Evolutionary conservation across 2,113 vertebrate species (phyloP).

Genomic region (Cyrtonyx montezumae): DNA sequence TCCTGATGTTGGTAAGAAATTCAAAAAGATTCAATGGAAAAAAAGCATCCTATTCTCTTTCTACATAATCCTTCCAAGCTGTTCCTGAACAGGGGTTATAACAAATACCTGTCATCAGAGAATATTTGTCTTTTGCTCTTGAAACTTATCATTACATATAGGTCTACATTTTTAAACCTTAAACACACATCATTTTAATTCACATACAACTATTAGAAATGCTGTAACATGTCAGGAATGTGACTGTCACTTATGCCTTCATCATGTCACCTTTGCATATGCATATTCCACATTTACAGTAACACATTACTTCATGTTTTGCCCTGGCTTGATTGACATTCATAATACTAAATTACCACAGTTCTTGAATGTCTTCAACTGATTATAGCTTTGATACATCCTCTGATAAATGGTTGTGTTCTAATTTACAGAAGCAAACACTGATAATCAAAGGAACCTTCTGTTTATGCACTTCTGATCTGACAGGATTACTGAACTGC

Average conservation of each 20-base stretch:
- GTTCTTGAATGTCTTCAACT: constrained; percentile 67
- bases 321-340: constrained; percentile 58
- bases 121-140: background rate
- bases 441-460: constrained; percentile 67
- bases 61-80: background rate
- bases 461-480: constrained; percentile 54
- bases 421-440: constrained; percentile 74
- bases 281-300: constrained; percentile 52
- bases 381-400: constrained; percentile 67
- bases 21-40: background rate
- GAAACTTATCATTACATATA: background rate
- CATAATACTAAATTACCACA: constrained; percentile 48
- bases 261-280: constrained; percentile 2
- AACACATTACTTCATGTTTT: constrained; percentile 32
- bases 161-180: background rate
- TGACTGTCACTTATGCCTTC: constrained; percentile 14
- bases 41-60: background rate
- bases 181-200: background rate
- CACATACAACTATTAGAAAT: background rate
- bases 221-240: background rate
- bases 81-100: background rate
- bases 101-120: background rate
- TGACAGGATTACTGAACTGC: constrained; percentile 46
- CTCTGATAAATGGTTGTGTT: constrained; percentile 42
- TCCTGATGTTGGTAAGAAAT: background rate